Evolutionary conservation across 2,888 invertebrate genomes (phyloP), one percentile per base, ranked within the genome.

Genomic region (Lasioglossum marginatum): DNA sequence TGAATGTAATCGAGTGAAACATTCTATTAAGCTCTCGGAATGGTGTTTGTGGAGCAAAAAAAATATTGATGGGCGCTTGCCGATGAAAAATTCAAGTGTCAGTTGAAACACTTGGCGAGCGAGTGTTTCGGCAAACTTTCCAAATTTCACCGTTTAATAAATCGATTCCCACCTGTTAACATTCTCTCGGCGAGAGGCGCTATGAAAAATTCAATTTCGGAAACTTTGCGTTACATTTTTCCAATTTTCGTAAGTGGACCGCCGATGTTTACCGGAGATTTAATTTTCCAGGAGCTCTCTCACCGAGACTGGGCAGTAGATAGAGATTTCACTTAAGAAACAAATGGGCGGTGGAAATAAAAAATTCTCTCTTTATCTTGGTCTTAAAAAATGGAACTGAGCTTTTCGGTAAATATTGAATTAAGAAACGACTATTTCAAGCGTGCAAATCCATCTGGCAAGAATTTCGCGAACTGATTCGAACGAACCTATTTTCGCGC

Each of bases 241-340:
- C 12, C 57, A 57, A 57, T 57, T n/a, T n/a, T n/a, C n/a, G 57
- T 10, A n/a, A 57, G 12, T 12, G 4, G 4, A n/a, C n/a, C 23
- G 10, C 23, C 57, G 57, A 57, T n/a, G 57, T 57, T 57, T n/a
- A 57, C n/a, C 57, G 12, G 0, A 23, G 23, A 8, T 8, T 52
- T 4, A n/a, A 57, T 12, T 57, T n/a, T n/a, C 12, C 23, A n/a
- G n/a, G 4, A n/a, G 57, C 1, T 57, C n/a, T 4, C 57, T 1
- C n/a, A 1, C n/a, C 1, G 3, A 12, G 12, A 12, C 10, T n/a
- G n/a, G 0, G 1, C n/a, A 57, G n/a, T 4, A n/a, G 23, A n/a
- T 1, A 57, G 23, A n/a, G n/a, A n/a, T n/a, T n/a, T 57, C 8
- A n/a, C 12, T 12, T 16, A 5, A 19, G 4, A 16, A 19, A 45